Evolutionary conservation across 1,140 invertebrate genomes (phyloP).

Genomic region (Thaumetopoea pityocampa): DNA sequence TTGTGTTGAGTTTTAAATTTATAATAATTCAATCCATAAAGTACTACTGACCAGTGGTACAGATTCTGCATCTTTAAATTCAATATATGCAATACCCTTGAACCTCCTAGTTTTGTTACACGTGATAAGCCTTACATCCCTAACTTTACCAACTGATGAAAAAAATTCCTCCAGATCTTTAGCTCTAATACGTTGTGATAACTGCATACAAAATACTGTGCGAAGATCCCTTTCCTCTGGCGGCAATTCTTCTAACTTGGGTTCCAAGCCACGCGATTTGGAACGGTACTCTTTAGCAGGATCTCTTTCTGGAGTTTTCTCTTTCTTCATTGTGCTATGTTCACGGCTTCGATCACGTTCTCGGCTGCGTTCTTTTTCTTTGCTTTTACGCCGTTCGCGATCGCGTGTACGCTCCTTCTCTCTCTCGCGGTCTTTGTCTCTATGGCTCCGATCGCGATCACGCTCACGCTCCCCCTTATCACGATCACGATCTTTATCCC

Average conservation of each 20-base stretch:
- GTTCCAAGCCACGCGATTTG: slow-evolving; percentile 63
- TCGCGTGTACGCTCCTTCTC: slow-evolving; percentile 49
- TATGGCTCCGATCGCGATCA: slow-evolving; percentile 61
- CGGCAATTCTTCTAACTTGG: slow-evolving; percentile 85
- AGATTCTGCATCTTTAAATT: slow-evolving; percentile 98
- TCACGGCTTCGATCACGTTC: slow-evolving; percentile 55
- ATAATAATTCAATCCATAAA: neutral
- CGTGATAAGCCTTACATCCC: slow-evolving; percentile 98
- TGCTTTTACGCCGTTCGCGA: slow-evolving; percentile 47
- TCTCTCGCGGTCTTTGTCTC: slow-evolving; percentile 45
- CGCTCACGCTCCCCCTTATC: slow-evolving; percentile 42
- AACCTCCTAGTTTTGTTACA: slow-evolving; percentile 99
- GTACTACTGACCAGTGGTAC: slow-evolving; percentile 88
- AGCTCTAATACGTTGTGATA: slow-evolving; percentile 94
- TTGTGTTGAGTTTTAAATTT: neutral
- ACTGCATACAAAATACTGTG: slow-evolving; percentile 98
- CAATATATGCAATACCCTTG: slow-evolving; percentile 99
- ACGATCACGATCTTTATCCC: slow-evolving; percentile 53
- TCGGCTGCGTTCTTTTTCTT: slow-evolving; percentile 56
- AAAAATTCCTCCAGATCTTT: slow-evolving; percentile 99
- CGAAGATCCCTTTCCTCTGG: slow-evolving; percentile 98
- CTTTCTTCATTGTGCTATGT: slow-evolving; percentile 32
- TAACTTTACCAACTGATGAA: slow-evolving; percentile 97
- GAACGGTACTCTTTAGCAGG: slow-evolving; percentile 54
- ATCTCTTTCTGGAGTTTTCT: slow-evolving; percentile 46